Conservation (phyloP, 1,140 invertebrate genomes). For the Drosophila paulistorum region DNA sequence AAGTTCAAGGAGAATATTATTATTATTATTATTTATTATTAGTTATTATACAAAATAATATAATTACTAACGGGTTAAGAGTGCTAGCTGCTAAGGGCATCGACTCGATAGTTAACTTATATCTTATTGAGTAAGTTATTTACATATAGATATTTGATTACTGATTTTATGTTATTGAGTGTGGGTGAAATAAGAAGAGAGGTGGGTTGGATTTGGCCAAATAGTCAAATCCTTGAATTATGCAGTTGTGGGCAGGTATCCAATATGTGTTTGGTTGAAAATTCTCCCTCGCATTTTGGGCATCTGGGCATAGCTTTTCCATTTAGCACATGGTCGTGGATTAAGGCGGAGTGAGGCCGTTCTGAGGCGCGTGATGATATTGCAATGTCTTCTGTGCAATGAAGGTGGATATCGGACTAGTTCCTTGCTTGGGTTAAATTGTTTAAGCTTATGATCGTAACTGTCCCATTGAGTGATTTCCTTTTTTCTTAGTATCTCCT, state of each 20-base stretch:
- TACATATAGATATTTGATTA: not conserved
- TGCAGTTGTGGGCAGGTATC: not conserved
- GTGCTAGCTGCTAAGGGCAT: no score
- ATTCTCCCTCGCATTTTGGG: not conserved
- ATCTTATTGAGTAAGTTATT: not conserved
- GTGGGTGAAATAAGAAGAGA: not conserved
- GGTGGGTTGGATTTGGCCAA: not conserved
- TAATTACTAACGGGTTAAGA: no score
- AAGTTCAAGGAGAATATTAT: no score
- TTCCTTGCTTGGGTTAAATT: no score
- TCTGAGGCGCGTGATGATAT: no score
- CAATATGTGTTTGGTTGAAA: not conserved
- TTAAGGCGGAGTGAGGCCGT: no score
- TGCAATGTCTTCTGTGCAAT: not conserved
- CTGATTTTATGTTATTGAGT: not conserved
- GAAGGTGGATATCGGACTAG: no score
- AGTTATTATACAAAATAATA: no score
- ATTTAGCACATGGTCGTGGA: no score
- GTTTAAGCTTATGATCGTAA: constrained; percentile 10
- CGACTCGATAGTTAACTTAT: no score
- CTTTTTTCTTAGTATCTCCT: constrained; percentile 5
- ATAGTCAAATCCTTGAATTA: constrained; percentile 1
- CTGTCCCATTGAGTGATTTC: constrained; percentile 2
- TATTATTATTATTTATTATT: no score
- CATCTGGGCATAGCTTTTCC: not conserved